Conservation (phyloP, 2,113 vertebrate genomes). For the Phylloscopus whistleri region DNA sequence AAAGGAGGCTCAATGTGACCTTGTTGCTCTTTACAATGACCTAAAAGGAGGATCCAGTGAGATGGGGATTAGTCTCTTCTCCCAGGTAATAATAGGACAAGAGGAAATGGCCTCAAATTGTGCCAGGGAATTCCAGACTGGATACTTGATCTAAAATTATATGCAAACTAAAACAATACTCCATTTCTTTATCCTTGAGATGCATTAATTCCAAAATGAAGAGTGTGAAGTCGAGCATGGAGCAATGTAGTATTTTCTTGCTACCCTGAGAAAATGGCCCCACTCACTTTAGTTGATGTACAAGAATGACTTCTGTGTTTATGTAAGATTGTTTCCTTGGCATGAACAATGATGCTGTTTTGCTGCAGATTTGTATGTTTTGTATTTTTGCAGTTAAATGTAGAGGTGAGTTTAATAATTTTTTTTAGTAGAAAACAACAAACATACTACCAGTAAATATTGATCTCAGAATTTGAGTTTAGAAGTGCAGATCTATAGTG, state of each 20-base stretch:
- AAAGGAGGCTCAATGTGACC: not conserved
- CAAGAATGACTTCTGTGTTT: not conserved
- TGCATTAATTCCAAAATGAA: not conserved
- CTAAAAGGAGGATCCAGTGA: not conserved
- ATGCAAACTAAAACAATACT: not conserved
- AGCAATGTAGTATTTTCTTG: not conserved
- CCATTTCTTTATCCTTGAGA: not conserved
- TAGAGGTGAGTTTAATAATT: not conserved
- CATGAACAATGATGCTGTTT: not conserved
- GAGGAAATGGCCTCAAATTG: not conserved
- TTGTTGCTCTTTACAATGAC: too few species aligned
- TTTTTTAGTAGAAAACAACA: not conserved
- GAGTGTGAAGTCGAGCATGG: not conserved
- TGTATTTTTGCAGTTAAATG: not conserved
- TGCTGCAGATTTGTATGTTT: not conserved
- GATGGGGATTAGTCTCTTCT: not conserved
- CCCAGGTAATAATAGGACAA: not conserved
- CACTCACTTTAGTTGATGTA: accelerated
- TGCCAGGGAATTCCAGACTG: not conserved
- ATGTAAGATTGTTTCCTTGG: not conserved
- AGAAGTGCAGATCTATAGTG: not conserved
- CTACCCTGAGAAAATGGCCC: not conserved
- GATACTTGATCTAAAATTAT: not conserved
- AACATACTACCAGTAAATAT: not conserved
- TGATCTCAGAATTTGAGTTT: not conserved